Conservation (phyloP, 2,888 invertebrate species). For the Eilema depressum region DNA sequence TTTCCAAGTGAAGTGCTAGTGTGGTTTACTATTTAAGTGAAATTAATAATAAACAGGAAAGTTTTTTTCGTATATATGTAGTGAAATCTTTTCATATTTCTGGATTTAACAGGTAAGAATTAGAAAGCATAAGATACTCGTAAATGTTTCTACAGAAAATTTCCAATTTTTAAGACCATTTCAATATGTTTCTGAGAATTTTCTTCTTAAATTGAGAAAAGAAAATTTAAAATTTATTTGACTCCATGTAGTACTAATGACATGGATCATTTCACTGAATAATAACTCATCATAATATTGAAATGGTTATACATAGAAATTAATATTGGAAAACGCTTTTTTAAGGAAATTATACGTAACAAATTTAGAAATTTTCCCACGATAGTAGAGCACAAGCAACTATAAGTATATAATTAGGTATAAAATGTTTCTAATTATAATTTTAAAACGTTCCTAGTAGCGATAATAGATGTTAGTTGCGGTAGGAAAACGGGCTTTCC, state of each 20-base stretch:
- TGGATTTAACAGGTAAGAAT: constrained; percentile 51
- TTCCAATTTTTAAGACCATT: background rate
- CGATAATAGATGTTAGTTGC: constrained; percentile 23
- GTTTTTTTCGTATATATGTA: constrained; percentile 24
- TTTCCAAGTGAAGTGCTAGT: constrained; percentile 50
- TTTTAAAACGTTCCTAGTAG: background rate
- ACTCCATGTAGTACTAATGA: background rate
- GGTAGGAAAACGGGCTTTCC: constrained; percentile 28
- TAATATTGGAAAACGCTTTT: background rate
- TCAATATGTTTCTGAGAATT: background rate
- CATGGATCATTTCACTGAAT: background rate
- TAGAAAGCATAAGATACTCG: background rate
- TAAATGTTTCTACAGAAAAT: background rate
- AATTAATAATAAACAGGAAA: constrained; percentile 44
- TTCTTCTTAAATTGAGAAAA: background rate
- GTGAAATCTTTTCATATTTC: constrained; percentile 37
- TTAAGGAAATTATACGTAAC: too few relatives aligned
- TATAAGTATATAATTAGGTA: background rate
- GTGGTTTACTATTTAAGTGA: constrained; percentile 50
- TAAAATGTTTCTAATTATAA: background rate
- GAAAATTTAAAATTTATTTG: background rate
- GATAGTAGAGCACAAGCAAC: background rate
- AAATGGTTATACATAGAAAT: background rate
- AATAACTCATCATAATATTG: background rate
- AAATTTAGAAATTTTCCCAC: too few relatives aligned